Base-by-base conservation (phyloP, 2,113 vertebrate species). In the Chaetops frenatus region DNA sequence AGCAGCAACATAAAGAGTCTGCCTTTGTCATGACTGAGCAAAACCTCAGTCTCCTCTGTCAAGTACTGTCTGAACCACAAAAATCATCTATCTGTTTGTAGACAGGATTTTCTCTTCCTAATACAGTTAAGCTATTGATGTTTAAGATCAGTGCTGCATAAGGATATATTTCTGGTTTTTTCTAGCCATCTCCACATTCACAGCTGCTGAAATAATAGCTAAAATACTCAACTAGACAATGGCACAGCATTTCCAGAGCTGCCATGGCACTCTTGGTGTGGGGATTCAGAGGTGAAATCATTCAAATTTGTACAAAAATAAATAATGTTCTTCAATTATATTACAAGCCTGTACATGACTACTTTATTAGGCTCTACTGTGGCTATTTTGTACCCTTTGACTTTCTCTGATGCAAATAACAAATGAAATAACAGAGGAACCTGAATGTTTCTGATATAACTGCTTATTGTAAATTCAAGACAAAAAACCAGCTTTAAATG, bases 21-120 rank as follows among this genome's bases (percentile, higher is more conserved):
- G 81, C 47, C 33, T 88, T n/a, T 78, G 58, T 60, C 2, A 1
- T 70, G 53, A 54, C 60, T 45, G 72, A 86, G 51, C 36, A 72
- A 86, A 94, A 88, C 69, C 61, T 81, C 85, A 57, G 88, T 76
- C 66, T 94, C 48, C 53, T 87, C 78, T 87, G 40, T 91, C 88
- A 94, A 91, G 86, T 56, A 33, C n/a, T 58, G 28, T 71, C 74
- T 94, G 66, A 82, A 82, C 54, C 62, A 77, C 87, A 95, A 91
- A 82, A 78, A 77, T 69, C 0, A 47, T 47, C 58, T 54, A 44
- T 73, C 64, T 87, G 27, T 86, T 70, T 78, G 45, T n/a, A 91
- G 87, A 51, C 31, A 76, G 33, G 38, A 65, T 67, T 92, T 76
- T 24, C 23, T 40, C 15, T 33, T 80, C 33, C 33, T 61, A 73